Evolutionary conservation across 2,888 invertebrate species (phyloP), one percentile per base, ranked within the genome.

Genomic region (Tetragnatha montana): DNA sequence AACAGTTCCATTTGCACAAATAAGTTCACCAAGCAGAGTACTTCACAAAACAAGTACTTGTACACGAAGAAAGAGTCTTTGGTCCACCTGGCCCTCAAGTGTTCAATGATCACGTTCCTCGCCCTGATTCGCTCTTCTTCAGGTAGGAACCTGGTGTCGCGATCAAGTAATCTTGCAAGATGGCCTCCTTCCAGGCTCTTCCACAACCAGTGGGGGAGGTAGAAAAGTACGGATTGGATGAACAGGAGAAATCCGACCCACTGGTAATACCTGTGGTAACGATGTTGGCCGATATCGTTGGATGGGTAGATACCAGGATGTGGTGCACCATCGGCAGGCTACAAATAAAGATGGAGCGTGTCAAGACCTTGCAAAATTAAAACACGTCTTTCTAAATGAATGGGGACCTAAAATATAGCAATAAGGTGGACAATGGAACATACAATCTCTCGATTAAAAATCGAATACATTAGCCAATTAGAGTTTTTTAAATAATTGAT

Each of bases 211-310:
- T 98, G 96, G 86, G 98, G 98, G 91, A 97, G 96, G 95, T 98
- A 98, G 95, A 98, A 98, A 93, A 98, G 94, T 94, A 98, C 97
- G 93, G 98, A 97, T 97, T 98, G 95, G 94, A 98, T 96, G 95
- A 98, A 98, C 94, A 98, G 96, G 95, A 97, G 97, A 95, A 98
- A 98, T 95, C 98, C 98, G 94, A 98, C 98, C 98, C 98, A 98
- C 95, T 98, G 98, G 94, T 98, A 98, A 95, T 98, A 98, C 92
- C 94, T 94, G 92, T 93, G 93, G 88, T 93, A 93, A 82, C 93
- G 88, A 49, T 87, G 90, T 73, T 92, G 88, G 12, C 68, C 22
- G 4, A 69, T 35, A 69, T 91, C 87, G 10, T 91, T 60, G 22
- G 91, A 83, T 51, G 81, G 85, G 51, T 90, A 95, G 79, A 98